These are phyloP conservation scores for Phytoseiulus persimilis DNA, from an alignment of 2,888 invertebrate genomes.

Conservation along the genomic window DNA sequence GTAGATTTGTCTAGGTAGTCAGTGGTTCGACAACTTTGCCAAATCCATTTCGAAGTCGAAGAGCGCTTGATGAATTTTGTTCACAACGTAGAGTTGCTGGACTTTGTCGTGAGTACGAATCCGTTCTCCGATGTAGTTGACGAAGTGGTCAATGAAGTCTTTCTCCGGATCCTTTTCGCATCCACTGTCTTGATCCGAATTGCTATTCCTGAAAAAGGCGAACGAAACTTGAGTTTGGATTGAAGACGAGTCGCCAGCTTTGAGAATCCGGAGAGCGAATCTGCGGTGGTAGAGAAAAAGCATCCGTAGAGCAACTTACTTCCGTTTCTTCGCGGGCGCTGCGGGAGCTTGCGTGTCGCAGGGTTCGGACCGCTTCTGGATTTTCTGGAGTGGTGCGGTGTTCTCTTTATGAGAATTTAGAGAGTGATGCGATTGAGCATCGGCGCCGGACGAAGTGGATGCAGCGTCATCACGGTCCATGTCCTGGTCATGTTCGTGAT, in stretches of 20 bases:
- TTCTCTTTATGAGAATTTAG: slow-evolving; percentile 27
- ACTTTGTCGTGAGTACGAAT: slow-evolving; percentile 36
- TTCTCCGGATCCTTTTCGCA: slow-evolving; percentile 25
- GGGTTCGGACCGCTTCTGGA: neutral
- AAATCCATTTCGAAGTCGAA: slow-evolving; percentile 34
- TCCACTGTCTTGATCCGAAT: slow-evolving; percentile 34
- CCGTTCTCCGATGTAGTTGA: slow-evolving; percentile 31
- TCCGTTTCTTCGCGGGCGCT: slow-evolving; percentile 10
- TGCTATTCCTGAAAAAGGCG: slow-evolving; percentile 8
- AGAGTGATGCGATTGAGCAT: slow-evolving; percentile 34
- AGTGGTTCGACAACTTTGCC: neutral
- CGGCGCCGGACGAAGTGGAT: slow-evolving; percentile 26
- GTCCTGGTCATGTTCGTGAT: neutral
- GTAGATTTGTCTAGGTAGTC: neutral
- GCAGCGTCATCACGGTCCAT: slow-evolving; percentile 9
- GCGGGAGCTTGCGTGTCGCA: neutral
- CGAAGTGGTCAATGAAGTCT: slow-evolving; percentile 33
- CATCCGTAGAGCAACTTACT: neutral
- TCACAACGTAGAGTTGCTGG: slow-evolving; percentile 29
- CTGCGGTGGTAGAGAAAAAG: neutral
- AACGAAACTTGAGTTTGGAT: neutral
- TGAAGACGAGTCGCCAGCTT: too few relatives aligned
- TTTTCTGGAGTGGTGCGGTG: neutral
- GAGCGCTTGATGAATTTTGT: slow-evolving; percentile 34
- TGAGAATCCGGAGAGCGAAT: too few relatives aligned